Conservation (phyloP, 2,113 vertebrate species). For the Phylloscopus trochiloides region DNA sequence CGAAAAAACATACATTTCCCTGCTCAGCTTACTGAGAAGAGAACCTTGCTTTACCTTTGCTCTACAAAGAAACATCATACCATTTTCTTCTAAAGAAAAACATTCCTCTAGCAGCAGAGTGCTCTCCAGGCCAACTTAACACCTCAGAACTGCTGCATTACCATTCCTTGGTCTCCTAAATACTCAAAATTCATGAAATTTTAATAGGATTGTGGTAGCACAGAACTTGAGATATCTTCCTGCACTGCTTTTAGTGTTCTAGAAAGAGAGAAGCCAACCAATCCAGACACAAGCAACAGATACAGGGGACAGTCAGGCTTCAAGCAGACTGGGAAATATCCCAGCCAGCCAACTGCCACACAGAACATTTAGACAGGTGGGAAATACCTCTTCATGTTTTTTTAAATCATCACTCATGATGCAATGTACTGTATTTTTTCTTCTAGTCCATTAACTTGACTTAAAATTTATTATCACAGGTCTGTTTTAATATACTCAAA, state of each 20-base stretch:
- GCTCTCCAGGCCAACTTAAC: not conserved
- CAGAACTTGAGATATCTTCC: not conserved
- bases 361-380: not conserved
- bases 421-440: not conserved
- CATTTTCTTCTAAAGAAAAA: not conserved
- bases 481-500: not conserved
- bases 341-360: not conserved
- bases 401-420: not conserved
- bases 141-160: not conserved
- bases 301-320: not conserved
- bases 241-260: fast-evolving
- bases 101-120: not conserved
- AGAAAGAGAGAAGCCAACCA: not conserved
- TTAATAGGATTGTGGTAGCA: not conserved
- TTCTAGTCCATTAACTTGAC: not conserved
- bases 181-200: not conserved
- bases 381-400: not conserved
- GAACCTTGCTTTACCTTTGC: not conserved
- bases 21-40: not conserved
- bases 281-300: not conserved
- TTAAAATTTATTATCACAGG: not conserved
- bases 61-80: not conserved
- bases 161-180: not conserved
- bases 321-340: not conserved
- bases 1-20: not conserved